These are phyloP conservation scores for Pocillopora grandis DNA, from an alignment of 92 coral and sea anemone species.

Conservation along the genomic window DNA sequence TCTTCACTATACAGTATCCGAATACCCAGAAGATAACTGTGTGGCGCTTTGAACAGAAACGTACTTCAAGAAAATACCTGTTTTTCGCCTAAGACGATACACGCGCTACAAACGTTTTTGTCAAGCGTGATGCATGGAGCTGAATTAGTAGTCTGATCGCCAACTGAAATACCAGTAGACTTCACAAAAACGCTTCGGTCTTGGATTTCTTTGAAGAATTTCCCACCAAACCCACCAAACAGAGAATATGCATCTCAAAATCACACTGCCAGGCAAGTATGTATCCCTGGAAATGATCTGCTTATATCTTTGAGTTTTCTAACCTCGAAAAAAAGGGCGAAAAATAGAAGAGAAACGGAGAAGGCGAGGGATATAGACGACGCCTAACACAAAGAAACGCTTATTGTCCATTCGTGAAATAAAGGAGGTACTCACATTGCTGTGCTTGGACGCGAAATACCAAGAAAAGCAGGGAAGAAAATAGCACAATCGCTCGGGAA, in stretches of 20 bases:
- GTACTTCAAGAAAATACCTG: background rate
- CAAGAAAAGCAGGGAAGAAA: background rate
- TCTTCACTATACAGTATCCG: background rate
- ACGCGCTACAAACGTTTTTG: background rate
- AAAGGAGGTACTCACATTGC: background rate
- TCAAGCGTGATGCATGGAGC: too few species aligned
- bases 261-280: background rate
- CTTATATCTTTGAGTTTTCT: background rate
- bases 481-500: background rate
- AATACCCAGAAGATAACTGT: background rate
- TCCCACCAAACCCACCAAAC: background rate
- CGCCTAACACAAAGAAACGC: conserved; percentile 25
- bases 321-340: background rate
- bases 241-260: background rate
- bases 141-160: background rate
- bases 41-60: background rate
- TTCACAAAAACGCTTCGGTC: background rate
- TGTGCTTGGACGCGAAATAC: background rate
- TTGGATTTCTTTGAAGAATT: background rate
- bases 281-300: background rate
- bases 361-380: background rate
- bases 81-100: background rate
- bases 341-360: background rate
- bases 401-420: background rate
- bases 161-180: background rate